Evolutionary conservation across 2,888 invertebrate genomes (phyloP), one percentile per base, ranked within the genome.

Genomic region (Lepidocyrtoides sp.): DNA sequence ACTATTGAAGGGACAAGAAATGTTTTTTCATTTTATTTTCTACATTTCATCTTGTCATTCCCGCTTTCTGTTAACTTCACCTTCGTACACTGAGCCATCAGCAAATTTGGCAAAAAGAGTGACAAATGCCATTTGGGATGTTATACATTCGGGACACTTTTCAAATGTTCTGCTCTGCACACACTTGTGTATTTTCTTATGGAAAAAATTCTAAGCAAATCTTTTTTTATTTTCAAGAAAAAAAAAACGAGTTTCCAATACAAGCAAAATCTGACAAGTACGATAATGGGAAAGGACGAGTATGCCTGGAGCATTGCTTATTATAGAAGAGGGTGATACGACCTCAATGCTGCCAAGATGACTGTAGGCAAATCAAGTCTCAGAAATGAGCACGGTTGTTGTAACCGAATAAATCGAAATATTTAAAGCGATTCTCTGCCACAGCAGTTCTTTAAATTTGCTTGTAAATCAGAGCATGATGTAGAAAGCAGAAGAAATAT

Each of bases 1-100:
- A n/a, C n/a, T n/a, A 60, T 10, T 23, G 23, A 26, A 14, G 29
- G n/a, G 26, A 12, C 63, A 23, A 26, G 63, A 20, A 8, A 63
- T 14, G 20, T n/a, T 32, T 32, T 7, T n/a, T 3, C 36, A 36
- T 32, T 69, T 69, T 69, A 36, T 36, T 69, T 69, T 69, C 1
- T 29, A 3, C 63, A 63, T 63, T 63, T 63, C 63, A 63, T 7
- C 63, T 63, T 63, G 63, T 63, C 63, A 63, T n/a, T 7, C 14
- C 29, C 63, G 8, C 29, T 29, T 12, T 2, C 14, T 63, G 63
- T 29, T 26, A 17, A 29, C n/a, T 63, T 63, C 29, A 4, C 26
- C 54, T 57, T 57, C 54, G 2, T 48, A 48, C 57, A 57, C 23
- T 63, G 20, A 36, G 36, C 17, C 17, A 12, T 29, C 14, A 1